Percentiles rank a stretch among this genome's conserved stretches.
Evolutionary conservation across 2,888 invertebrate genomes (phyloP).

Genomic region (Tanytarsus gracilentus): DNA sequence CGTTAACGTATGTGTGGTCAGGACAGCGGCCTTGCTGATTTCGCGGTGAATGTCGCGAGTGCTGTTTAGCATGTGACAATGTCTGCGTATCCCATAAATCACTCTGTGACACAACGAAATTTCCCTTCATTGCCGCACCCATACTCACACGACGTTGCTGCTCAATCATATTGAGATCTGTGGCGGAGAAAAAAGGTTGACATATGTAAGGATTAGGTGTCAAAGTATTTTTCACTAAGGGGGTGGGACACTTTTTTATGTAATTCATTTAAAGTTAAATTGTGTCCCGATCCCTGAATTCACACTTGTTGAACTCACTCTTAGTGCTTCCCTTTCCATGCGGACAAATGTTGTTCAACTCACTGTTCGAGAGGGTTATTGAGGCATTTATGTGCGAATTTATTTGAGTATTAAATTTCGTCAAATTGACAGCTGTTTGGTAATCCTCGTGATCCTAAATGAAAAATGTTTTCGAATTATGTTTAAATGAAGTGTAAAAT

Average conservation of each 20-base stretch:
- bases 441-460: conserved; percentile 9
- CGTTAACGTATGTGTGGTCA: conserved; percentile 41
- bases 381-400: conserved; percentile 41
- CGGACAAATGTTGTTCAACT: conserved; percentile 41
- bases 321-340: conserved; percentile 38
- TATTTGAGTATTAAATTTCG: conserved; percentile 35
- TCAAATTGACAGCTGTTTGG: conserved; percentile 1
- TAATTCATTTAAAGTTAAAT: too few relatives aligned
- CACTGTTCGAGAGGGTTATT: conserved; percentile 39
- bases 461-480: neutral
- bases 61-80: conserved; percentile 46
- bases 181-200: neutral
- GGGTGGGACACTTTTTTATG: too few relatives aligned
- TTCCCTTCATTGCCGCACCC: conserved; percentile 42
- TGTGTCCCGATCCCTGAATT: too few relatives aligned
- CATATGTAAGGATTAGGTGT: neutral
- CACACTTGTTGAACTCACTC: conserved; percentile 34
- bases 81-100: conserved; percentile 59
- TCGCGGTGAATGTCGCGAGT: conserved; percentile 42
- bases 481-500: neutral
- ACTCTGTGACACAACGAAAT: conserved; percentile 56
- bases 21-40: conserved; percentile 42
- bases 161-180: conserved; percentile 13
- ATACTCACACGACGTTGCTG: conserved; percentile 39
- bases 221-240: too few relatives aligned